phyloP scores from a whole-genome alignment of 2,888 invertebrate genomes.

The Melipona beecheii region DNA sequence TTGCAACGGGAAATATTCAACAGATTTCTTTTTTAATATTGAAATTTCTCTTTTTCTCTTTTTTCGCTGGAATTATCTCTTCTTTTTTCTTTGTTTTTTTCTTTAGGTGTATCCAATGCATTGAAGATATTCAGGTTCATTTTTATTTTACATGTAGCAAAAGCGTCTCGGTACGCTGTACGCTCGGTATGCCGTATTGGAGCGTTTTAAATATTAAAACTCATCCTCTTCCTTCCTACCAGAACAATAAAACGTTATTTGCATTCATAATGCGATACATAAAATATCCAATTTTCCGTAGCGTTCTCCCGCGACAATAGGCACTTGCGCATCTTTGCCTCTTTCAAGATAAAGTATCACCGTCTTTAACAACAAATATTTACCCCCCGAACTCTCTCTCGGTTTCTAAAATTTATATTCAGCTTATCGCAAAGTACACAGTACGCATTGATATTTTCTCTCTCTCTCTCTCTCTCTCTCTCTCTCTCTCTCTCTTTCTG shows the following conservation, averaged over 20 bases:
- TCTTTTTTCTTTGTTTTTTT: background rate
- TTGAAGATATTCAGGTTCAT: background rate
- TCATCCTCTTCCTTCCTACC: background rate
- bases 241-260: background rate
- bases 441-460: background rate
- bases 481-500: background rate
- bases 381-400: background rate
- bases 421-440: background rate
- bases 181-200: too few species aligned
- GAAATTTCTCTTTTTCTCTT: background rate
- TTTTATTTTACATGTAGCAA: background rate
- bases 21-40: background rate
- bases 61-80: background rate
- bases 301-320: too few species aligned
- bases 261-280: too few species aligned
- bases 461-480: background rate
- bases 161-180: background rate
- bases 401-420: background rate
- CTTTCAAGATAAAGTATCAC: background rate
- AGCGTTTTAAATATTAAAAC: background rate
- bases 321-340: background rate
- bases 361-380: background rate
- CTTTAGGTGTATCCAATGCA: background rate
- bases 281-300: too few species aligned
- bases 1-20: background rate